These are phyloP conservation scores for Noctua comes DNA, from an alignment of 2,888 invertebrate species.

Conservation along the genomic window DNA sequence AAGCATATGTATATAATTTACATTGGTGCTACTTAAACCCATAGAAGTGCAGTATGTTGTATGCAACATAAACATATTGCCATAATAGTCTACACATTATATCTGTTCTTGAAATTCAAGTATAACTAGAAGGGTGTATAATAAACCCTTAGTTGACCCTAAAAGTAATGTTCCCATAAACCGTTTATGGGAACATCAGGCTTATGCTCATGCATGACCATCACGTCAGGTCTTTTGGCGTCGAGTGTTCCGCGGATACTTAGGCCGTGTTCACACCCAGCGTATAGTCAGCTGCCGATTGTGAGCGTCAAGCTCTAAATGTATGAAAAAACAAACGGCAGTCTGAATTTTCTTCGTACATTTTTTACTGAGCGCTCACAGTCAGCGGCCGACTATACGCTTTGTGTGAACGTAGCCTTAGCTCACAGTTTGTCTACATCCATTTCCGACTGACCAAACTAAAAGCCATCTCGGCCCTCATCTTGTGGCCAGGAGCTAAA, in stretches of 20 bases:
- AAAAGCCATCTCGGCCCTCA: neutral
- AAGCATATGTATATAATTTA: neutral
- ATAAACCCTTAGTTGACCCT: too few species aligned
- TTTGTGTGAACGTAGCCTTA: too few species aligned
- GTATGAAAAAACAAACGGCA: too few species aligned
- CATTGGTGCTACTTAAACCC: constrained; percentile 10
- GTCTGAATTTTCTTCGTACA: too few species aligned
- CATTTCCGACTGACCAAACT: neutral
- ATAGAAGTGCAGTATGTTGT: constrained; percentile 19
- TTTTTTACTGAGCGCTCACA: too few species aligned
- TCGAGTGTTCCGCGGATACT: neutral
- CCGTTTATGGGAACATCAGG: neutral
- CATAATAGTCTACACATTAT: neutral
- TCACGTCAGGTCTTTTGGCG: neutral
- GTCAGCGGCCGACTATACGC: too few species aligned
- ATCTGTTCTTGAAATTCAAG: neutral
- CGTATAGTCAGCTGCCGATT: too few species aligned
- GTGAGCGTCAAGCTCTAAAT: too few species aligned
- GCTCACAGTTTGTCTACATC: neutral
- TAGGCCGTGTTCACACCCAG: too few species aligned
- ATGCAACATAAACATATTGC: neutral
- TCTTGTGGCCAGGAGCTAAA: neutral
- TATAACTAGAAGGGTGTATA: neutral
- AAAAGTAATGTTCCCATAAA: too few species aligned
- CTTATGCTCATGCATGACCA: neutral